A percentile compares a stretch with the other conserved stretches of the same genome.
Conservation (phyloP, 2,113 vertebrate species). For the Leuciscus idus region DNA sequence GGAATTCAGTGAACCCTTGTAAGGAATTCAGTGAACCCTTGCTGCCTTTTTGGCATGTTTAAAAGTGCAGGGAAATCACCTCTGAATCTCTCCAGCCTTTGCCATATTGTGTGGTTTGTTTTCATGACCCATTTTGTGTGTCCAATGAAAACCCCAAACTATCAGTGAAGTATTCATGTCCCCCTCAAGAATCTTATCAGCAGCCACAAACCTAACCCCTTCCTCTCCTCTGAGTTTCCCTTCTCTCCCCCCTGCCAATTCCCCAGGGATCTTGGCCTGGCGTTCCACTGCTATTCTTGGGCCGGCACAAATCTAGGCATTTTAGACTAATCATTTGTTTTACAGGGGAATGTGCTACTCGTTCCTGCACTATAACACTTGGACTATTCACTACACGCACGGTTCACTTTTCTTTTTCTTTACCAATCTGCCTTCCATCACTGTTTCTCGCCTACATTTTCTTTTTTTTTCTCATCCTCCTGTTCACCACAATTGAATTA, state of each 20-base stretch:
- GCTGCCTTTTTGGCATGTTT: not conserved
- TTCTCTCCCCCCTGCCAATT: slow-evolving; percentile 28
- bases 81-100: slow-evolving; percentile 16
- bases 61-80: slow-evolving; percentile 24
- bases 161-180: slow-evolving; percentile 23
- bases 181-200: slow-evolving; percentile 37
- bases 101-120: slow-evolving; percentile 17
- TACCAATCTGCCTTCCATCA: not conserved
- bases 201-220: slow-evolving; percentile 31
- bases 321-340: slow-evolving; percentile 53
- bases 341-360: slow-evolving; percentile 51
- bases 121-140: slow-evolving; percentile 24
- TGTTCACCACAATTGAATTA: not conserved
- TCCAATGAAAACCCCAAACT: slow-evolving; percentile 40
- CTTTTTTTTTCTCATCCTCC: not conserved
- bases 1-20: slow-evolving; percentile 52
- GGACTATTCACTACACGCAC: not conserved
- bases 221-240: slow-evolving; percentile 41
- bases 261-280: slow-evolving; percentile 38
- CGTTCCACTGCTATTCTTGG: slow-evolving; percentile 46
- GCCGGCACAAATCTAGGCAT: slow-evolving; percentile 51
- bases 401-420: slow-evolving; percentile 4
- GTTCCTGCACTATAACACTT: slow-evolving; percentile 13
- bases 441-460: not conserved
- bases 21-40: slow-evolving; percentile 27